Evolutionary conservation across 23 tunicate species (phyloP).

Genomic region (Oikopleura dioica): DNA sequence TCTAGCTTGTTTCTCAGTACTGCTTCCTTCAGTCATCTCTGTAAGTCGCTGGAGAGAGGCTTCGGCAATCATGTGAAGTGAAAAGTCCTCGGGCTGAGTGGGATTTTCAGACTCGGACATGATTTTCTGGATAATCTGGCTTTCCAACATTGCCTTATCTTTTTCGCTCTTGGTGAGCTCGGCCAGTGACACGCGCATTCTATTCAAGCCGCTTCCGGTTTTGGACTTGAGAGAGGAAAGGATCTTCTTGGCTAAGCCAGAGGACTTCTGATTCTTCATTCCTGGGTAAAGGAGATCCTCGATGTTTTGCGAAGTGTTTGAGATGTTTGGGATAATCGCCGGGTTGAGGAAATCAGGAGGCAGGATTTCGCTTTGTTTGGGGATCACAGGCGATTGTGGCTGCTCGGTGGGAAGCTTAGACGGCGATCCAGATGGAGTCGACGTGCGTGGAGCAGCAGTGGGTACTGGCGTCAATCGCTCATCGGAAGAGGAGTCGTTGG

Average conservation of each 20-base stretch:
- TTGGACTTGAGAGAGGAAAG: background rate
- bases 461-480: background rate
- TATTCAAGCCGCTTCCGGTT: background rate
- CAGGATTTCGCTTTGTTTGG: background rate
- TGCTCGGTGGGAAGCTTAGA: background rate
- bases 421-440: background rate
- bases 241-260: conserved; percentile 1
- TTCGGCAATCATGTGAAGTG: conserved; percentile 4
- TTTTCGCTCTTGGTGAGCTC: background rate
- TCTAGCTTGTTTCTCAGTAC: background rate
- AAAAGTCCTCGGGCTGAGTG: background rate
- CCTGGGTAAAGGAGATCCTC: conserved; percentile 5
- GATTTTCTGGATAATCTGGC: background rate
- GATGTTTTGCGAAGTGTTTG: too few species aligned
- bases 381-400: background rate
- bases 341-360: conserved; percentile 10
- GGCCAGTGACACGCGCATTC: background rate
- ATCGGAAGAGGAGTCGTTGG: background rate
- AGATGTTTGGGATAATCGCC: background rate
- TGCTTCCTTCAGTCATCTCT: background rate
- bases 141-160: background rate
- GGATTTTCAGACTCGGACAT: background rate
- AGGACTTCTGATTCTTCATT: background rate
- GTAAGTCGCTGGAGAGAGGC: conserved; percentile 5
- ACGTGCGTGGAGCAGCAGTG: background rate